A percentile compares a stretch with the other conserved stretches of the same genome.
phyloP scores from a whole-genome alignment of 92 coral and sea anemone genomes.

The Porites divaricata region DNA sequence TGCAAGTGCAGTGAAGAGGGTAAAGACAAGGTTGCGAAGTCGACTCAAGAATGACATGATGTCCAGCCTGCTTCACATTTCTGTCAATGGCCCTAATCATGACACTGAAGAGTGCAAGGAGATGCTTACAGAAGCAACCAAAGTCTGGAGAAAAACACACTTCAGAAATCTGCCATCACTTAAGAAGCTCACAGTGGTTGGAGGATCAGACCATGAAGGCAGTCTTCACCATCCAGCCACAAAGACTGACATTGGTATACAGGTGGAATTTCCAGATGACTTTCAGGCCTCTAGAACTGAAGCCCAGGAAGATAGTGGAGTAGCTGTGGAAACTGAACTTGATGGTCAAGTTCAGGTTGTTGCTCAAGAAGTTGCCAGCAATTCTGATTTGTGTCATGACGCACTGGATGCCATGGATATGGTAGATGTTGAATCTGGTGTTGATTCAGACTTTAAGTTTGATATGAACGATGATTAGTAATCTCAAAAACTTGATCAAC shows the following conservation, averaged over 20 bases:
- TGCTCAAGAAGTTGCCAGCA: conserved; percentile 40
- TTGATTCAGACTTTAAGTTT: conserved; percentile 45
- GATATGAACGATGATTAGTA: conserved; percentile 38
- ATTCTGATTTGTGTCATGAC: conserved; percentile 35
- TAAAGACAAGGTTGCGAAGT: conserved; percentile 39
- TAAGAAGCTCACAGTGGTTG: conserved; percentile 35
- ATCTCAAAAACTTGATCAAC: conserved; percentile 29
- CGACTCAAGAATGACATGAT: conserved; percentile 54
- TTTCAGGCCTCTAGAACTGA: conserved; percentile 11
- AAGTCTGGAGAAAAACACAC: conserved; percentile 7
- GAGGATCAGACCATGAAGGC: conserved; percentile 51
- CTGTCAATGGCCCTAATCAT: conserved; percentile 39
- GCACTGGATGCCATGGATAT: conserved; percentile 49
- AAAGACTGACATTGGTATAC: conserved; percentile 34
- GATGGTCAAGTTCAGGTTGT: conserved; percentile 35
- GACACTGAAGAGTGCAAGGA: conserved; percentile 13
- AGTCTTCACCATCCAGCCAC: conserved; percentile 33
- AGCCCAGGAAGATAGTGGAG: conserved; percentile 15
- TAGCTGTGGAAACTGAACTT: conserved; percentile 40
- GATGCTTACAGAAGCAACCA: conserved; percentile 19
- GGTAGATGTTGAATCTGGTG: conserved; percentile 32
- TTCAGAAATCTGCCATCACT: conserved; percentile 21
- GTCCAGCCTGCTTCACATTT: conserved; percentile 23
- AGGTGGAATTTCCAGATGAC: conserved; percentile 37
- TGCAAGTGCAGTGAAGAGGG: conserved; percentile 34